Evolutionary conservation across 2,888 invertebrate species (phyloP).

Genomic region (Drepanosiphum platanoidis): DNA sequence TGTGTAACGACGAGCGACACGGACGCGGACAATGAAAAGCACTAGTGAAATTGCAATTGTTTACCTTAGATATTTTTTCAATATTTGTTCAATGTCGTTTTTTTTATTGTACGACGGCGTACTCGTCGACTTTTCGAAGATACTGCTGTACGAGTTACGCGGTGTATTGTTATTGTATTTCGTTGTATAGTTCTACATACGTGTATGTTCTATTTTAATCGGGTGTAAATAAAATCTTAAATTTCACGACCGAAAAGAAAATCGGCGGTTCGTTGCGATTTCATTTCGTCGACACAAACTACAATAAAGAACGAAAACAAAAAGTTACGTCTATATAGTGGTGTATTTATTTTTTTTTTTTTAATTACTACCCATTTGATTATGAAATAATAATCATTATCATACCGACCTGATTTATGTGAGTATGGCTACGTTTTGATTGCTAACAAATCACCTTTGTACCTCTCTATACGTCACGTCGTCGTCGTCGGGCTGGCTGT

Average conservation of each 20-base stretch:
- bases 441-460: conserved; percentile 8
- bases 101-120: neutral
- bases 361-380: neutral
- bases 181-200: neutral
- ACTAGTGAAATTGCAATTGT: neutral
- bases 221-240: neutral
- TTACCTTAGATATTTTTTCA: no score
- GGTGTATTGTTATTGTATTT: neutral
- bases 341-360: neutral
- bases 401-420: neutral
- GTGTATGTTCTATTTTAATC: neutral
- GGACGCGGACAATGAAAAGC: neutral
- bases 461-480: neutral
- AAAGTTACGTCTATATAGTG: neutral
- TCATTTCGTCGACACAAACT: neutral
- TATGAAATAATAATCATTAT: neutral
- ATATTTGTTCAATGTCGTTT: no score
- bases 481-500: neutral
- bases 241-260: neutral
- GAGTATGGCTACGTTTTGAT: neutral
- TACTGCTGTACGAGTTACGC: neutral
- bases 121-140: neutral
- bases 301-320: neutral
- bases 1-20: neutral
- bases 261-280: neutral